These are phyloP conservation scores for Cottus gobio DNA, from an alignment of 2,113 vertebrate species.

Conservation along the genomic window DNA sequence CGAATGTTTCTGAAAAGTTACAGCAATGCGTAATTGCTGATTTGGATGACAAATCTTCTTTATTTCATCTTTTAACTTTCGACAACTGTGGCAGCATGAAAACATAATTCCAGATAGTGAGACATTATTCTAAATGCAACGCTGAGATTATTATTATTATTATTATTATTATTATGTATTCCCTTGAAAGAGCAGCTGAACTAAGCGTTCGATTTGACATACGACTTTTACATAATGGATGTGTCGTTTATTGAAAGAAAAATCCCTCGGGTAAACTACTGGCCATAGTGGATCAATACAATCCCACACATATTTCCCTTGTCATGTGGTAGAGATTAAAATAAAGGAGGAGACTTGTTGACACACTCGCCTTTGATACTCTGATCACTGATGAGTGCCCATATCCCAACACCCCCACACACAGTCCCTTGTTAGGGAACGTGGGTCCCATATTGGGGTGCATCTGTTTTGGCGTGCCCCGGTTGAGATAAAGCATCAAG, in stretches of 20 bases:
- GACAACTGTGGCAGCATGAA: conserved; percentile 8
- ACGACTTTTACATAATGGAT: background rate
- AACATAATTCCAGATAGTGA: background rate
- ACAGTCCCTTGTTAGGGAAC: conserved; percentile 48
- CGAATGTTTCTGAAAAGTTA: conserved; percentile 14
- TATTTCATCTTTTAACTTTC: background rate
- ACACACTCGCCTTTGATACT: conserved; percentile 47
- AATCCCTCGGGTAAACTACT: background rate
- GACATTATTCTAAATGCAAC: conserved; percentile 22
- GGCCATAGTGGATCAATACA: background rate
- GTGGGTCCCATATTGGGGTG: conserved; percentile 29
- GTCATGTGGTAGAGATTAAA: conserved; percentile 8
- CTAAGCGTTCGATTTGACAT: background rate
- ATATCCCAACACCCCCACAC: conserved; percentile 37
- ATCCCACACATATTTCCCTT: background rate
- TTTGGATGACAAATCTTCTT: conserved; percentile 16
- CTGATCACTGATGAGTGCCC: conserved; percentile 50
- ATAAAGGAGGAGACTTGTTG: conserved; percentile 49
- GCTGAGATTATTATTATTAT: background rate
- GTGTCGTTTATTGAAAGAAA: background rate
- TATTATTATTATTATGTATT: too few species aligned
- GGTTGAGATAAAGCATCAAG: conserved; percentile 72
- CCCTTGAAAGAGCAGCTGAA: background rate
- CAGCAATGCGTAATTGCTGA: background rate
- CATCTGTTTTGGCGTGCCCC: conserved; percentile 56